Conservation (phyloP, 2,888 invertebrate species). For the Zaprionus bogoriensis region DNA sequence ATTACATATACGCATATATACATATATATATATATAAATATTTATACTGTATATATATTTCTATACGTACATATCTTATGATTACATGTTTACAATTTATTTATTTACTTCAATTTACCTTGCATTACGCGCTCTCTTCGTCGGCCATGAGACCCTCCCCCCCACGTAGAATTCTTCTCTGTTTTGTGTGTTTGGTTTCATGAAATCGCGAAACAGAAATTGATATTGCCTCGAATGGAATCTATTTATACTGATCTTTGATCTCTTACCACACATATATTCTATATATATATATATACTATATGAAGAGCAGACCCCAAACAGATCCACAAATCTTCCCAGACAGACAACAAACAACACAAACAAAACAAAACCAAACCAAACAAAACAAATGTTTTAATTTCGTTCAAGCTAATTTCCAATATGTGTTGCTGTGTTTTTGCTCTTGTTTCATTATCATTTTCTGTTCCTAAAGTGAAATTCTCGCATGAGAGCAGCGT, state of each 20-base stretch:
- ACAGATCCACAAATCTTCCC: conserved; percentile 5
- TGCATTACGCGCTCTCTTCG: conserved; percentile 30
- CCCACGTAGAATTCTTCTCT: conserved; percentile 3
- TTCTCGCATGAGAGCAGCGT: no score
- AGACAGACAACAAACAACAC: conserved; percentile 23
- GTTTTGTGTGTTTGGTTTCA: conserved; percentile 24
- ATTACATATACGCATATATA: conserved; percentile 5
- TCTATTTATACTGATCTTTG: not conserved
- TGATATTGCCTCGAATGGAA: conserved; percentile 1
- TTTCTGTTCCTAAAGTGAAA: not conserved
- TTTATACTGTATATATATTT: conserved; percentile 24
- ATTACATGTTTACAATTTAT: conserved; percentile 18
- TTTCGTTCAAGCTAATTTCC: not conserved
- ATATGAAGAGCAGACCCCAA: not conserved
- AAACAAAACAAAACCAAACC: conserved; percentile 28
- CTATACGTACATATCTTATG: conserved; percentile 15
- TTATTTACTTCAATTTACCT: conserved; percentile 26
- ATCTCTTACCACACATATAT: not conserved
- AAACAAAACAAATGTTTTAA: conserved; percentile 25
- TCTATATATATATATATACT: not conserved
- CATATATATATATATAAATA: conserved; percentile 9
- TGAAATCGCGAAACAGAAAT: conserved; percentile 29
- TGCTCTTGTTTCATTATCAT: not conserved
- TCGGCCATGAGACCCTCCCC: conserved; percentile 7
- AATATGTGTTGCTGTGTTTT: not conserved